Conservation (phyloP, 2,113 vertebrate species). For the Protobothrops mucrosquamatus region DNA sequence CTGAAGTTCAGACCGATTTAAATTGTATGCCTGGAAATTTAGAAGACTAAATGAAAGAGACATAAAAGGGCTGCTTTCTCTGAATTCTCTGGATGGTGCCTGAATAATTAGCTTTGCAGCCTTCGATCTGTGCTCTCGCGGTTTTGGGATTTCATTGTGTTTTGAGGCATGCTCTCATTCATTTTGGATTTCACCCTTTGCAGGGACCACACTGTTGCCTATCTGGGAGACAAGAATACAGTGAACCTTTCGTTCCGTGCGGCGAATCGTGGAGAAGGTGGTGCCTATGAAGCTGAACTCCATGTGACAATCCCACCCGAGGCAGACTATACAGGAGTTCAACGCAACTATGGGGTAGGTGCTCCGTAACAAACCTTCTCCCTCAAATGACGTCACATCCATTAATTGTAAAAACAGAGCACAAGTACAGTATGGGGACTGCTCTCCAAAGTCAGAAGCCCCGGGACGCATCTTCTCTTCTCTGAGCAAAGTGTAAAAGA, state of each 20-base stretch:
- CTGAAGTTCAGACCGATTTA: not conserved
- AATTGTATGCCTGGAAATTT: not conserved
- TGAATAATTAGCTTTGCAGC: not conserved
- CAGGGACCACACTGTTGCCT: conserved; percentile 82
- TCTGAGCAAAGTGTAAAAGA: not conserved
- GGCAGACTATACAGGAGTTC: conserved; percentile 85
- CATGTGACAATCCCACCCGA: conserved; percentile 82
- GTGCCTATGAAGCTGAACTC: conserved; percentile 89
- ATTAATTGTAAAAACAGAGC: not conserved
- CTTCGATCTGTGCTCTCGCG: not conserved
- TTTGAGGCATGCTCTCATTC: not conserved
- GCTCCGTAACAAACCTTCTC: too few relatives aligned
- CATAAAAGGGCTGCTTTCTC: too few relatives aligned
- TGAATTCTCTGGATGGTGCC: not conserved
- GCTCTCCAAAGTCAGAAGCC: not conserved
- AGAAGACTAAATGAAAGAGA: not conserved
- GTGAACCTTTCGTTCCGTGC: conserved; percentile 85
- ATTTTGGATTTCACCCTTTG: not conserved
- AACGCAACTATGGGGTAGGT: conserved; percentile 81
- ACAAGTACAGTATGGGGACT: too few relatives aligned
- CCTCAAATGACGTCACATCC: not conserved
- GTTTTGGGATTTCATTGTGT: not conserved
- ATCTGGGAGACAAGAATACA: conserved; percentile 84
- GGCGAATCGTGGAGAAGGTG: conserved; percentile 84
- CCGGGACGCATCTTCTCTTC: not conserved